Conservation (phyloP, 2,113 vertebrate species). For the Myotis davidii region DNA sequence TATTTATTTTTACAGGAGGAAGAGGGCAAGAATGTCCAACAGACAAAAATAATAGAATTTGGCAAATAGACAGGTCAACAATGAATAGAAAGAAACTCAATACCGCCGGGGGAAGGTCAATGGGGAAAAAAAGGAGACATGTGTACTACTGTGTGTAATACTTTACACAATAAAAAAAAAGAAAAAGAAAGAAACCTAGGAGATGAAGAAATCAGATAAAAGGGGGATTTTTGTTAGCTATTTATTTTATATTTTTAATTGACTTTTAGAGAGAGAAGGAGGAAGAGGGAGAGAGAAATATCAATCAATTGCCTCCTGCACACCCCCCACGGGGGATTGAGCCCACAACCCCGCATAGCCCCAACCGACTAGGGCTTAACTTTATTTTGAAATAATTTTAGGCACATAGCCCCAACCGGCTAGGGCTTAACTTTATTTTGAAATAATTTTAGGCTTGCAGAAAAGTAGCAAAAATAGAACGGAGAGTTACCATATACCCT, state of each 20-base stretch:
- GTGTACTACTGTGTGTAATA: too few relatives aligned
- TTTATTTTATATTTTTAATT: too few relatives aligned
- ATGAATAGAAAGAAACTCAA: neutral
- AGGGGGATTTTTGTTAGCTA: neutral
- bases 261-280: too few relatives aligned
- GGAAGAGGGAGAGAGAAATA: too few relatives aligned
- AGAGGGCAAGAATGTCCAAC: neutral
- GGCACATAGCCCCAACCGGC: too few relatives aligned
- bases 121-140: too few relatives aligned
- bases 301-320: too few relatives aligned
- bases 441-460: neutral
- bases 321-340: too few relatives aligned
- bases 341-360: too few relatives aligned
- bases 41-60: neutral
- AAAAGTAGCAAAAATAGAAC: neutral
- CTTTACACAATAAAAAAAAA: too few relatives aligned
- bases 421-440: neutral
- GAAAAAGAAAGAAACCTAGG: neutral
- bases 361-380: too few relatives aligned
- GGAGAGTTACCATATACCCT: neutral
- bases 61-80: neutral
- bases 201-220: neutral
- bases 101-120: too few relatives aligned
- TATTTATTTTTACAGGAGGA: neutral
- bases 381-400: conserved; percentile 19